These are phyloP conservation scores for Gracilinanus agilis DNA, from an alignment of 2,113 vertebrate species.

Conservation along the genomic window DNA sequence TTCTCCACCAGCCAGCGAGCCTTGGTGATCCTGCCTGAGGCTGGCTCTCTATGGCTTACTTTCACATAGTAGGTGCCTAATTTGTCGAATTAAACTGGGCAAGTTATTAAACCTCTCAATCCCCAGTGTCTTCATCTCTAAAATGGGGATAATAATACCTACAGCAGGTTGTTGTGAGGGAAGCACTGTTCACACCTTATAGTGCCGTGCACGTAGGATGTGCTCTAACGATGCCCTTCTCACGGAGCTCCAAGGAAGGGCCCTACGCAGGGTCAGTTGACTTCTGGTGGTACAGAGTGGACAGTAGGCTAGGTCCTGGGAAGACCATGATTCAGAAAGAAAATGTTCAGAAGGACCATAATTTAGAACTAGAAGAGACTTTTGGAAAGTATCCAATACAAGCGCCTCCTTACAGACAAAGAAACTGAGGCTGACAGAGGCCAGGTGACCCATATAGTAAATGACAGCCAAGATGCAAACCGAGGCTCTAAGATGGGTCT, in stretches of 20 bases:
- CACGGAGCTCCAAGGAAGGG: background rate
- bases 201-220: background rate
- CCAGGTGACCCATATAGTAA: background rate
- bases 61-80: background rate
- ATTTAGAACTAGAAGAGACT: background rate
- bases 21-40: background rate
- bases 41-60: background rate
- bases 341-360: background rate
- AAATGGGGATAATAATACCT: background rate
- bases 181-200: background rate
- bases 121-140: background rate
- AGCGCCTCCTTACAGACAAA: background rate
- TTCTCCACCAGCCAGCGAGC: background rate
- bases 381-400: background rate
- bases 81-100: background rate
- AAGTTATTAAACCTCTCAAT: background rate
- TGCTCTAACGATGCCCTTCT: background rate
- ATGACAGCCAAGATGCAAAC: background rate
- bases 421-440: background rate
- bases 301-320: background rate
- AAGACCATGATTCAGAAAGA: background rate
- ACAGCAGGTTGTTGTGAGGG: background rate
- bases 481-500: background rate
- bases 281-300: background rate
- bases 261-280: background rate